Evolutionary conservation across 2,888 invertebrate species (phyloP).

Genomic region (Cremastobaeus sp.): DNA sequence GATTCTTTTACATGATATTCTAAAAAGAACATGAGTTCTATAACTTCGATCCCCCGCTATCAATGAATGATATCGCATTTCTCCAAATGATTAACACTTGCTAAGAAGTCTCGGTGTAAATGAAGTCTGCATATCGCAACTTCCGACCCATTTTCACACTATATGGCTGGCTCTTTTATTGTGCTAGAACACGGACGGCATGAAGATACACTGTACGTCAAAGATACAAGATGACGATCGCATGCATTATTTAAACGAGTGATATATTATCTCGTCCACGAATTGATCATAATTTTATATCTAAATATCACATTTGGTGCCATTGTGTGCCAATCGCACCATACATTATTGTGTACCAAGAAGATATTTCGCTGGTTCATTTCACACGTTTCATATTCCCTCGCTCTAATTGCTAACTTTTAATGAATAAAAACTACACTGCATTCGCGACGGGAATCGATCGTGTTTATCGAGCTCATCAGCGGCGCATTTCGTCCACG

Average conservation of each 20-base stretch:
- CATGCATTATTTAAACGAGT: conserved; percentile 46
- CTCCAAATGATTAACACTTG: conserved; percentile 27
- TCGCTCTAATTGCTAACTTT: too few relatives aligned
- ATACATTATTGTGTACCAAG: conserved; percentile 3
- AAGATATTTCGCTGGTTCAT: conserved; percentile 1
- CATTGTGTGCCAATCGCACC: conserved; percentile 8
- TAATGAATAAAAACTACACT: too few relatives aligned
- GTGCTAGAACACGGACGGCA: conserved; percentile 34
- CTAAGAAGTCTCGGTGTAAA: conserved; percentile 41
- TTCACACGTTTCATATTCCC: conserved; percentile 2
- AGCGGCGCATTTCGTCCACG: too few relatives aligned
- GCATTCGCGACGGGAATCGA: too few relatives aligned
- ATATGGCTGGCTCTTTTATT: conserved; percentile 46
- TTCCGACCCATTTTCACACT: conserved; percentile 57
- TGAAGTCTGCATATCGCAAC: conserved; percentile 46
- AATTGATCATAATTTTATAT: conserved; percentile 49
- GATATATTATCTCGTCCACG: conserved; percentile 46
- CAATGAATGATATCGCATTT: conserved; percentile 15
- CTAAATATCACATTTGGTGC: conserved; percentile 15
- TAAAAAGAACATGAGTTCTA: background rate
- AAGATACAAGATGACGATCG: conserved; percentile 50
- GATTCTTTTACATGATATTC: background rate
- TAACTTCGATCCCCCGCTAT: background rate
- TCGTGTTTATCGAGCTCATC: too few relatives aligned
- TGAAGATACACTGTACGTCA: conserved; percentile 43